phyloP scores from a whole-genome alignment of 2,797 vertebrate species.

The Furcifer pardalis region DNA sequence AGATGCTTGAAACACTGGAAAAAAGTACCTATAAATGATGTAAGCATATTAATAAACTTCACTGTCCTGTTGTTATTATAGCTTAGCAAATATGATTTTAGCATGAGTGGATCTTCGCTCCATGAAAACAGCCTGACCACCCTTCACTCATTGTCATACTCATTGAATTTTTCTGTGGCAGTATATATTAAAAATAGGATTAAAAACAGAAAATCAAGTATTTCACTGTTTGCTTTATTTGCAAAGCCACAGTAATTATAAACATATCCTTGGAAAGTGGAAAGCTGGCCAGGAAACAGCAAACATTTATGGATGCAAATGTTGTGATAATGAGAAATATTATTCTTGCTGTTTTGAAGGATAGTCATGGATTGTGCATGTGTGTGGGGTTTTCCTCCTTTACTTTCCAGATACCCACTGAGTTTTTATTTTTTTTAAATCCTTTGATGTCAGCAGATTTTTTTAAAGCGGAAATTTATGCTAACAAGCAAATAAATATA shows the following conservation, averaged over 20 bases:
- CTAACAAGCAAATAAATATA: neutral
- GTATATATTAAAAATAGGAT: constrained; percentile 15
- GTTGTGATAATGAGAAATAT: constrained; percentile 29
- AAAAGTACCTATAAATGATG: too few relatives aligned
- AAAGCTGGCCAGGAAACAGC: neutral
- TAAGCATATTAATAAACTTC: neutral
- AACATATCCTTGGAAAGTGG: neutral
- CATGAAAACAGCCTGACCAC: neutral
- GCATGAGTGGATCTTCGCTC: too few relatives aligned
- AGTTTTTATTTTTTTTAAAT: neutral
- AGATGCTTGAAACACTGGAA: too few relatives aligned
- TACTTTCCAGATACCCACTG: neutral
- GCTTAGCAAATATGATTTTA: neutral
- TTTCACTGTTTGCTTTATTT: constrained; percentile 23
- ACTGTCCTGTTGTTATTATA: neutral
- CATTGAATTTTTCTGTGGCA: constrained; percentile 7
- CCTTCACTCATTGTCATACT: neutral
- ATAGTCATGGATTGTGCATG: neutral
- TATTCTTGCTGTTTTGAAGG: neutral
- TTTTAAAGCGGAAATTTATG: neutral
- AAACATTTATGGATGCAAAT: constrained; percentile 24
- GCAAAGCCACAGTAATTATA: constrained; percentile 21
- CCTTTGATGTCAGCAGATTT: neutral
- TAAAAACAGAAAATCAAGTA: constrained; percentile 23
- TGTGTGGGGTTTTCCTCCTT: neutral